Conservation (phyloP, 1,140 invertebrate species). For the Paracyclopina nana region DNA sequence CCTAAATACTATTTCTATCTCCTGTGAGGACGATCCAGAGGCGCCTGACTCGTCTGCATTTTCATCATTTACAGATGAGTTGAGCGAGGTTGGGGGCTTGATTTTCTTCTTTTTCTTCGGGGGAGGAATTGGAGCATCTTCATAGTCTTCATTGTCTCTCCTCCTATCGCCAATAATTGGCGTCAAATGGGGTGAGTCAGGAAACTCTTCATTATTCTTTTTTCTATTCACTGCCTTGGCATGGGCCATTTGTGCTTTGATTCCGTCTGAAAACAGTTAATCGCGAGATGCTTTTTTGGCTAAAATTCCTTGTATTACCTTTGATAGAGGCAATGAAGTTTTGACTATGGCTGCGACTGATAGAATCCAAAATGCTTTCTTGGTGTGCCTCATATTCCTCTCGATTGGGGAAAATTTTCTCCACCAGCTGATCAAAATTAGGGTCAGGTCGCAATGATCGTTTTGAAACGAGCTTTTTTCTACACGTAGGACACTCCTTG, state of each 20-base stretch:
- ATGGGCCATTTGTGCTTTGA: conserved; percentile 13
- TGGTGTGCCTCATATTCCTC: conserved; percentile 95
- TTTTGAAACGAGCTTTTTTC: conserved; percentile 96
- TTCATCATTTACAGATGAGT: neutral
- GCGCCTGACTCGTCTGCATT: neutral
- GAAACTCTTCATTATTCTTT: conserved; percentile 4
- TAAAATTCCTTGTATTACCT: too few species aligned
- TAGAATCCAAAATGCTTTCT: conserved; percentile 70
- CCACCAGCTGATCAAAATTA: conserved; percentile 92
- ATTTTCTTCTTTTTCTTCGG: conserved; percentile 9
- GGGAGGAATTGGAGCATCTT: neutral
- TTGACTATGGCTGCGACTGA: conserved; percentile 70
- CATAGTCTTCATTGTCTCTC: neutral
- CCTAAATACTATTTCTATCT: conserved; percentile 87
- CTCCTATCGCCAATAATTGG: neutral
- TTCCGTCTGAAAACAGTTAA: conserved; percentile 6
- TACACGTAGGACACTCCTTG: conserved; percentile 97
- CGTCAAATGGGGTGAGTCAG: neutral
- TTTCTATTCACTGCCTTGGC: conserved; percentile 8
- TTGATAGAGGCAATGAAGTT: conserved; percentile 10
- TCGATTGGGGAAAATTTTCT: conserved; percentile 90
- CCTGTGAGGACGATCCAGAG: conserved; percentile 51
- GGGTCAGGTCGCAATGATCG: conserved; percentile 86
- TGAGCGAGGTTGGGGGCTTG: neutral
- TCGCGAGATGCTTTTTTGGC: too few species aligned